Conservation (phyloP, 2,113 vertebrate species). For the Gadus macrocephalus region DNA sequence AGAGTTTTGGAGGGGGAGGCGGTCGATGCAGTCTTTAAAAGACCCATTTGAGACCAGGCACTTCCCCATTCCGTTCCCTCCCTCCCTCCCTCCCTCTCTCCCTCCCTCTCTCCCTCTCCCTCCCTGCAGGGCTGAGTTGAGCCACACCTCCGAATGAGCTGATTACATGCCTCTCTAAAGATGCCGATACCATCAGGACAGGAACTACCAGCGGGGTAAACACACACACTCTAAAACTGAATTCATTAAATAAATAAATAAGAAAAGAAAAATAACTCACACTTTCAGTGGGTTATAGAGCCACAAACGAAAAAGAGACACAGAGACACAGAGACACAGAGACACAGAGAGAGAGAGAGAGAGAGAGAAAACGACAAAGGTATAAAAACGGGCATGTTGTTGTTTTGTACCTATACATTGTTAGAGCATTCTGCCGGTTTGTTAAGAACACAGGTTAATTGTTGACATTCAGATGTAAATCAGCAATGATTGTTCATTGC, state of each 20-base stretch:
- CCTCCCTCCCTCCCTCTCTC: constrained; percentile 30
- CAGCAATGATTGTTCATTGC: too few relatives aligned
- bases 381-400: too few relatives aligned
- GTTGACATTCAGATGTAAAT: too few relatives aligned
- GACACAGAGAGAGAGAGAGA: too few relatives aligned
- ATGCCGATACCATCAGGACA: constrained; percentile 67
- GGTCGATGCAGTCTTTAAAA: constrained; percentile 33
- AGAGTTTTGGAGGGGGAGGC: background rate
- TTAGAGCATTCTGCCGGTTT: too few relatives aligned
- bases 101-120: constrained; percentile 4
- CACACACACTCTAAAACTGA: constrained; percentile 57
- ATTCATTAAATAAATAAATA: constrained; percentile 30
- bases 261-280: constrained; percentile 47
- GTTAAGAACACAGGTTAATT: too few relatives aligned
- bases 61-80: background rate
- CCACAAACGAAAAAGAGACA: background rate
- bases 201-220: constrained; percentile 70
- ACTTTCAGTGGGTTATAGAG: constrained; percentile 47
- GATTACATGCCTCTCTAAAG: constrained; percentile 68
- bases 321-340: too few relatives aligned
- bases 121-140: constrained; percentile 56
- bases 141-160: constrained; percentile 67
- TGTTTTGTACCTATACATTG: too few relatives aligned
- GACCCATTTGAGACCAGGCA: constrained; percentile 45
- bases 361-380: too few relatives aligned